Percentiles rank a stretch among this genome's conserved stretches.
phyloP scores from a whole-genome alignment of 2,888 invertebrate genomes.

The Cremastobaeus sp. region DNA sequence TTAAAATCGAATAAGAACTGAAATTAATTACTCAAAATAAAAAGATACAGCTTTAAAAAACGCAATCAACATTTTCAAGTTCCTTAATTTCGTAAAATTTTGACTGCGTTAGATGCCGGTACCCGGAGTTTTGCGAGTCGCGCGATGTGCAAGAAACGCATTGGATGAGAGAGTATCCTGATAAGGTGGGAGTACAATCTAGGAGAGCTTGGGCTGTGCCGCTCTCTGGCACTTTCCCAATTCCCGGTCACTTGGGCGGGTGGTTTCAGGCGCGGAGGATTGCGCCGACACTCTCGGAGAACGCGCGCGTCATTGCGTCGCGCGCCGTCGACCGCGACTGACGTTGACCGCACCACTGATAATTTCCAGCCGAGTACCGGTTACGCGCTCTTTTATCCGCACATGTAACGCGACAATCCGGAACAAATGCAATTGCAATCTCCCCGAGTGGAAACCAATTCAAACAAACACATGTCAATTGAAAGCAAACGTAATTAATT shows the following conservation, averaged over 20 bases:
- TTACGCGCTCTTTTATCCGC: slow-evolving; percentile 28
- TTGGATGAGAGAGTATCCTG: slow-evolving; percentile 45
- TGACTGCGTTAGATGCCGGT: no score
- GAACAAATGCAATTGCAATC: neutral
- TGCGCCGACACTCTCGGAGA: slow-evolving; percentile 63
- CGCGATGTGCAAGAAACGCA: slow-evolving; percentile 15
- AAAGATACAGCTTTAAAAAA: no score
- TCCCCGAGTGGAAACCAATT: neutral
- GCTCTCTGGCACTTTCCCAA: slow-evolving; percentile 61
- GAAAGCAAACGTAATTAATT: no score
- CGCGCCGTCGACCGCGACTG: slow-evolving; percentile 77
- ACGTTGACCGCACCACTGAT: slow-evolving; percentile 63
- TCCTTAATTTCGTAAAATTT: no score
- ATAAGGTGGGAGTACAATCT: slow-evolving; percentile 63
- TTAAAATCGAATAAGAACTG: no score
- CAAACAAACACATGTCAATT: no score
- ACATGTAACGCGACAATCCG: neutral
- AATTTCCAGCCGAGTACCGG: slow-evolving; percentile 39
- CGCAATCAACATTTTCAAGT: no score
- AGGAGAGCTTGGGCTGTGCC: slow-evolving; percentile 72
- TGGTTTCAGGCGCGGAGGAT: slow-evolving; percentile 72
- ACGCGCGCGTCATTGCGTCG: slow-evolving; percentile 74
- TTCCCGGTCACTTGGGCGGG: slow-evolving; percentile 62
- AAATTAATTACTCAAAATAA: no score
- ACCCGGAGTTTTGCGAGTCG: no score